Conservation (phyloP, 2,797 vertebrate genomes). For the Sebastes alutus region DNA sequence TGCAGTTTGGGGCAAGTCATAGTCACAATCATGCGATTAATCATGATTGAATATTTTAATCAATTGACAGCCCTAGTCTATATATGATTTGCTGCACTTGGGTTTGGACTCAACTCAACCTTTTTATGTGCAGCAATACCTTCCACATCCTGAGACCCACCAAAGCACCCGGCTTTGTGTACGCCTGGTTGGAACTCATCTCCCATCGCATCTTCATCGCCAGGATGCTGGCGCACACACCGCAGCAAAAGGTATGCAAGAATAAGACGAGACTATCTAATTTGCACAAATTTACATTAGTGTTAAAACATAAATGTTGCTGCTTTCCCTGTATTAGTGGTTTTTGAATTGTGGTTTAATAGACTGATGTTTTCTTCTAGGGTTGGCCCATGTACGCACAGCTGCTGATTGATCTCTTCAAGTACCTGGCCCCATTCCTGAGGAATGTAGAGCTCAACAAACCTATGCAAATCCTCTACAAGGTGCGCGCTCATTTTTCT, state of each 20-base stretch:
- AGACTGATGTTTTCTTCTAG: slow-evolving; percentile 65
- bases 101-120: background rate
- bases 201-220: slow-evolving; percentile 99
- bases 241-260: slow-evolving; percentile 95
- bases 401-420: slow-evolving; percentile 97
- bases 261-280: background rate
- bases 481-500: slow-evolving; percentile 80
- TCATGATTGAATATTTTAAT: no score
- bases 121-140: slow-evolving; percentile 87
- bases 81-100: background rate
- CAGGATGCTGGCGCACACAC: slow-evolving; percentile 98
- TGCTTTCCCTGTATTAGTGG: background rate
- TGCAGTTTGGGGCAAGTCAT: no score
- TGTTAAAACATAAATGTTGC: background rate
- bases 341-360: background rate
- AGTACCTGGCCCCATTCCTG: slow-evolving; percentile 97
- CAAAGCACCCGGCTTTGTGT: slow-evolving; percentile 98
- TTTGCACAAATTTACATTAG: no score
- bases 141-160: slow-evolving; percentile 99
- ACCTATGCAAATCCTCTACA: slow-evolving; percentile 99
- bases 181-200: slow-evolving; percentile 99
- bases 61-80: no score
- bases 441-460: slow-evolving; percentile 99
- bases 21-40: no score
- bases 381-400: slow-evolving; percentile 99